Evolutionary conservation across 1,140 invertebrate species (phyloP), one percentile per base, ranked within the genome.

Genomic region (Elymnias hypermnestra): DNA sequence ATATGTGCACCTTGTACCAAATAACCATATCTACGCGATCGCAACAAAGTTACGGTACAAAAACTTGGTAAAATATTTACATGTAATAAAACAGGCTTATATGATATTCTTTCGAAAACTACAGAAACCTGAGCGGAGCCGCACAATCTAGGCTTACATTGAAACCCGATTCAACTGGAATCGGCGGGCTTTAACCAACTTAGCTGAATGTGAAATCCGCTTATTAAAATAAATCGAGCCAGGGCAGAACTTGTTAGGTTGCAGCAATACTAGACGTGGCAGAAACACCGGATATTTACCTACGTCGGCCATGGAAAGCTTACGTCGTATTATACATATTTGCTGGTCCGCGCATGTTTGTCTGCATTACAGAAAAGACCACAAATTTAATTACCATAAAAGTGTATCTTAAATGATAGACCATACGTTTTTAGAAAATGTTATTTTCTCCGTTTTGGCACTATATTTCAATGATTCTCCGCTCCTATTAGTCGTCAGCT

Each of bases 101-200:
- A 40, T 25, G 37, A 48, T 48, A 43, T 36, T 39, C 35, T 39
- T 29, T 39, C 44, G 43, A 28, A 47, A 57, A 53, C 49, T 57
- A 21, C 40, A 43, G 74, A 74, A 76, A 81, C 62, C 47, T 48
- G 74, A 81, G 62, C 40, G 36, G 43, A 56, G 47, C 62, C 51
- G 57, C 58, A 63, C 66, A 67, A 65, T 76, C 70, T 76, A 71
- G 63, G 57, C 54, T 72, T 76, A 74, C 74, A 72, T 49, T 67
- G 76, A 70, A 82, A 82, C 69, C 61, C 38, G 68, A 81, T 48
- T 64, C 72, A 49, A 62, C 54, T 54, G 59, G 72, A 65, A 43
- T 52, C 55, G 54, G 57, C 52, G 43, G 53, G 50, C 17, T 54
- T 41, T 38, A 53, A 62, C 45, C 48, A 50, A 49, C 49, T 42